Evolutionary conservation across 2,888 invertebrate species (phyloP).

Genomic region (Campoletis raptor): DNA sequence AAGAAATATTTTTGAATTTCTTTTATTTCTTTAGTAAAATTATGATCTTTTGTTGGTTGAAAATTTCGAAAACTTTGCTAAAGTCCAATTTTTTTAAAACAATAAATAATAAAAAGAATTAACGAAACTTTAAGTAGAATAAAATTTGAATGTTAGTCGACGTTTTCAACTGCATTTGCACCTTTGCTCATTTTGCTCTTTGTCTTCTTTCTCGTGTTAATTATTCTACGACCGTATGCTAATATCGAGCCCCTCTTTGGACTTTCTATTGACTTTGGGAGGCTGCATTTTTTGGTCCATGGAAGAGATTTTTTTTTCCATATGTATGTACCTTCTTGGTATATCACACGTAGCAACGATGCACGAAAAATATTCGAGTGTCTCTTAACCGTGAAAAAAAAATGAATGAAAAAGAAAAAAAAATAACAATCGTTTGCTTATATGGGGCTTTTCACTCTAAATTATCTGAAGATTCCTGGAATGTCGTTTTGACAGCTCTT

Average conservation of each 20-base stretch:
- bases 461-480: not conserved
- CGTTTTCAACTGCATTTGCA: constrained; percentile 1
- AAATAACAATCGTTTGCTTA: not conserved
- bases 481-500: not conserved
- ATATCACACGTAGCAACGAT: not conserved
- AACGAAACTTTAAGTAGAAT: not conserved
- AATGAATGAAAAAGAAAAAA: not conserved
- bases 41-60: not conserved
- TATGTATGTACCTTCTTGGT: not conserved
- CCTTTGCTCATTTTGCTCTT: not conserved
- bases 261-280: constrained; percentile 54
- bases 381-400: constrained; percentile 20
- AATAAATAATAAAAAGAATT: not conserved
- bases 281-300: constrained; percentile 37
- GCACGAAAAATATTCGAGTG: constrained; percentile 43
- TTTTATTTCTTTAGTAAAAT: not conserved
- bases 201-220: constrained; percentile 42
- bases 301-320: constrained; percentile 15
- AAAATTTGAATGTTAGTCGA: not conserved
- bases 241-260: constrained; percentile 39
- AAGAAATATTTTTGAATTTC: no score
- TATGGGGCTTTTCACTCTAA: not conserved
- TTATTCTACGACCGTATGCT: constrained; percentile 61
- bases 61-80: not conserved
- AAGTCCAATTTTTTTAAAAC: not conserved